Evolutionary conservation across 2,113 vertebrate genomes (phyloP).

Genomic region (Geothlypis trichas): DNA sequence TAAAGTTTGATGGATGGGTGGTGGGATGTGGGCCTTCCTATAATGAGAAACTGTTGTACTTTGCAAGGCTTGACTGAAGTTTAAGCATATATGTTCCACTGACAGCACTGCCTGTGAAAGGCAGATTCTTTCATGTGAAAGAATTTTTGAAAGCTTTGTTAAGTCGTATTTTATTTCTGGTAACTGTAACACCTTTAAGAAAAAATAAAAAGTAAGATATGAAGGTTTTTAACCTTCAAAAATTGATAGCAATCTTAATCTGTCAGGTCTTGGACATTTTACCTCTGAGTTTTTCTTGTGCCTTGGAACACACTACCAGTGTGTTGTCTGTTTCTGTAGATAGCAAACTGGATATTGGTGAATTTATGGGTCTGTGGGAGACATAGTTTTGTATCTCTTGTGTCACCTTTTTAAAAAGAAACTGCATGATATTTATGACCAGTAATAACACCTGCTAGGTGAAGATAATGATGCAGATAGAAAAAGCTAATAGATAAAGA

Average conservation of each 20-base stretch:
- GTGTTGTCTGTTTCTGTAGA: background rate
- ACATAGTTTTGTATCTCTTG: background rate
- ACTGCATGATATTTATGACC: background rate
- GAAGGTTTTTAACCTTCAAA: background rate
- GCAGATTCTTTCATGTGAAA: background rate
- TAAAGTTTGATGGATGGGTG: background rate
- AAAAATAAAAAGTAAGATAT: background rate
- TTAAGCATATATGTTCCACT: background rate
- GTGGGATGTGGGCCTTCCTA: background rate
- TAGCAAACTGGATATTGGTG: background rate
- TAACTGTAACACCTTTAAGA: background rate
- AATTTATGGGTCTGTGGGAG: background rate
- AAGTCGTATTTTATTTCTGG: background rate
- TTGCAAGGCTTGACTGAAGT: background rate
- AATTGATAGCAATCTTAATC: background rate
- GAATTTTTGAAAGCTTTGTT: background rate
- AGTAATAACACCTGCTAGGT: background rate
- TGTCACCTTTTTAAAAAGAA: background rate
- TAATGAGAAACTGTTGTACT: background rate
- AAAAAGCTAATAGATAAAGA: background rate
- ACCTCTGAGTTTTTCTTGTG: background rate
- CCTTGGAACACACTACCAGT: background rate
- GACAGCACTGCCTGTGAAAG: background rate
- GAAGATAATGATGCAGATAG: background rate
- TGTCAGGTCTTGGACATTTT: background rate